A percentile compares a stretch with the other conserved stretches of the same genome.
phyloP scores from a whole-genome alignment of 2,888 invertebrate species.

The Drosophila barbarae region DNA sequence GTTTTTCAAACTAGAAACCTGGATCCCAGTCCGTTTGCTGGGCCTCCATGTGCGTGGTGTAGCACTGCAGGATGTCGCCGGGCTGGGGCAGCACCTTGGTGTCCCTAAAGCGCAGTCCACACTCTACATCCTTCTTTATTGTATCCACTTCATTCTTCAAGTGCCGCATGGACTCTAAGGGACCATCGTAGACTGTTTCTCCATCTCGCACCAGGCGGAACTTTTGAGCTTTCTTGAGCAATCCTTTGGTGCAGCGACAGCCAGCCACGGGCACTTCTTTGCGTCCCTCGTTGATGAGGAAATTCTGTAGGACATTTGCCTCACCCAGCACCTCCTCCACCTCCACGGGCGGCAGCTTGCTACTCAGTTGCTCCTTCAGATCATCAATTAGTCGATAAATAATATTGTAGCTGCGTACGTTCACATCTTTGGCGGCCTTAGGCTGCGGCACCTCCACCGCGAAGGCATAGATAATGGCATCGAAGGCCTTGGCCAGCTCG shows the following conservation, averaged over 20 bases:
- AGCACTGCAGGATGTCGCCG: conserved; percentile 91
- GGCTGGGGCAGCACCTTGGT: conserved; percentile 83
- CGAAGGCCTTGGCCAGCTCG: conserved; percentile 87
- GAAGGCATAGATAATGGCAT: conserved; percentile 93
- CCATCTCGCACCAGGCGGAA: conserved; percentile 86
- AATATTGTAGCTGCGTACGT: conserved; percentile 88
- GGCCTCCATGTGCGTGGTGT: conserved; percentile 83
- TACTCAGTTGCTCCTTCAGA: conserved; percentile 88
- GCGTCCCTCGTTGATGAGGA: conserved; percentile 88
- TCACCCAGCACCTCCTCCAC: conserved; percentile 90
- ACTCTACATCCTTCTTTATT: conserved; percentile 92
- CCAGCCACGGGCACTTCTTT: conserved; percentile 93
- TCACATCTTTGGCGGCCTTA: conserved; percentile 80
- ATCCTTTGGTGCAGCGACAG: conserved; percentile 89
- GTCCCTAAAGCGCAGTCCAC: conserved; percentile 90
- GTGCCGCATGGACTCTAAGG: conserved; percentile 90
- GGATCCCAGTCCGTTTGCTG: conserved; percentile 91
- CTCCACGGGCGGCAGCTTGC: conserved; percentile 85
- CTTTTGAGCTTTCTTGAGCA: conserved; percentile 84
- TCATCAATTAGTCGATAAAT: conserved; percentile 97
- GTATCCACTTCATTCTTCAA: conserved; percentile 91
- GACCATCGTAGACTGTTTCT: conserved; percentile 86
- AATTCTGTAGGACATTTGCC: conserved; percentile 91
- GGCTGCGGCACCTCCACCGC: conserved; percentile 84
- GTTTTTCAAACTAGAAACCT: conserved; percentile 83